Evolutionary conservation across 2,888 invertebrate species (phyloP), one percentile per base, ranked within the genome.

Genomic region (Syrphus vitripennis): DNA sequence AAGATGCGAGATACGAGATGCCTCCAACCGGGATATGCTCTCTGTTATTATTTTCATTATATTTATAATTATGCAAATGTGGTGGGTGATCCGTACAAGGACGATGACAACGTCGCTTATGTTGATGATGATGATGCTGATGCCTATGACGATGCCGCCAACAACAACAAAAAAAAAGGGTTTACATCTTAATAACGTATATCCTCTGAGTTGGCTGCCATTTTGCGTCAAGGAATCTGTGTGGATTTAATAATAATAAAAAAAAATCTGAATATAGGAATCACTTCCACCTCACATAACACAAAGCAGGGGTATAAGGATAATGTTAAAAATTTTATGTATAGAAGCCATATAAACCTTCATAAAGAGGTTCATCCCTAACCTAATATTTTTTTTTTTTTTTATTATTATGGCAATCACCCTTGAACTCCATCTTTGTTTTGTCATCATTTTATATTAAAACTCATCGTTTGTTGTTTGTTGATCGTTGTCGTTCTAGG

Each of bases 61-160:
- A 84, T 84, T 84, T 82, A 86, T 86, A 86, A 86, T 86, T 86
- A 86, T 86, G 82, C 82, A 86, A 86, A 86, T 86, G 81, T 86
- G 82, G 86, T 86, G 86, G 86, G 86, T 86, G 86, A 86, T 82
- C 84, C 84, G 63, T 80, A 48, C 45, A 65, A 65, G 65, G 63
- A 80, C 59, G 67, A 75, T 16, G 42, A 74, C 16, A 40, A 82
- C 57, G 57, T 70, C 34, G 34, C 31, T 57, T 24, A 19, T 16
- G 19, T 9, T 26, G 55, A 59, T 57, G 19, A n/a, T 26, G 55
- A 59, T 57, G 59, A 53, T 37, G 59, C 21, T 14, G 69, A 82
- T 42, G 67, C 57, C 37, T 29, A 50, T 40, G 45, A 71, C 3
- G 69, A 76, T 48, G 71, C 50, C 16, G 53, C 53, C 42, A 9